A percentile compares a stretch with the other conserved stretches of the same genome.
Conservation (phyloP, 2,113 vertebrate species). For the Brienomyrus longianalis region DNA sequence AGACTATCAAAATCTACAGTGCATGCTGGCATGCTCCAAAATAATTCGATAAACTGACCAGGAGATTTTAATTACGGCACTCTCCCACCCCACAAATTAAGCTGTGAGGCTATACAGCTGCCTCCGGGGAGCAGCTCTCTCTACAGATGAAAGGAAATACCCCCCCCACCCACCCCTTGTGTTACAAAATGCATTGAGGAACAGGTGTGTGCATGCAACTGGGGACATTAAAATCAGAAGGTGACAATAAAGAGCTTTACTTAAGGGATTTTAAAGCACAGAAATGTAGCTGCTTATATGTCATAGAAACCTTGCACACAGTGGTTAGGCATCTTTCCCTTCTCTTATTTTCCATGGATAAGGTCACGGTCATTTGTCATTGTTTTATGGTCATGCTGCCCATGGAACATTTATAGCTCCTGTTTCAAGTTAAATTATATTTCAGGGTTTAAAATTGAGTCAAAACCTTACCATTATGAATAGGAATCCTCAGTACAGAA, state of each 20-base stretch:
- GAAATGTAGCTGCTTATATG: background rate
- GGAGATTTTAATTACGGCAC: constrained; percentile 43
- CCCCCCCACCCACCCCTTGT: background rate
- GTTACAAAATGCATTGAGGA: background rate
- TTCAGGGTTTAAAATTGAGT: background rate
- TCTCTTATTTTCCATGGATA: background rate
- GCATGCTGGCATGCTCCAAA: background rate
- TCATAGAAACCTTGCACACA: background rate
- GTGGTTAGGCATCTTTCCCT: background rate
- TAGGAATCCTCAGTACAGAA: background rate
- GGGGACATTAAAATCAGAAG: background rate
- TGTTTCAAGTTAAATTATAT: background rate
- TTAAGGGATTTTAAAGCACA: background rate
- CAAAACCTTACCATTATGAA: background rate
- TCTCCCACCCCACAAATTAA: background rate
- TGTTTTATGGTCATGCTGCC: background rate
- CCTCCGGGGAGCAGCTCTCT: background rate
- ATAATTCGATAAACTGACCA: constrained; percentile 39
- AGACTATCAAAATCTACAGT: background rate
- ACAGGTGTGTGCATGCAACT: background rate
- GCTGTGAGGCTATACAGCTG: background rate
- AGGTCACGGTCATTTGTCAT: background rate
- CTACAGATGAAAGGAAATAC: background rate
- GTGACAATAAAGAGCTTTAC: background rate
- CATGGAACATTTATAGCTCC: background rate